Base-by-base conservation (phyloP, 2,797 vertebrate genomes). In the Xerus rutilus region DNA sequence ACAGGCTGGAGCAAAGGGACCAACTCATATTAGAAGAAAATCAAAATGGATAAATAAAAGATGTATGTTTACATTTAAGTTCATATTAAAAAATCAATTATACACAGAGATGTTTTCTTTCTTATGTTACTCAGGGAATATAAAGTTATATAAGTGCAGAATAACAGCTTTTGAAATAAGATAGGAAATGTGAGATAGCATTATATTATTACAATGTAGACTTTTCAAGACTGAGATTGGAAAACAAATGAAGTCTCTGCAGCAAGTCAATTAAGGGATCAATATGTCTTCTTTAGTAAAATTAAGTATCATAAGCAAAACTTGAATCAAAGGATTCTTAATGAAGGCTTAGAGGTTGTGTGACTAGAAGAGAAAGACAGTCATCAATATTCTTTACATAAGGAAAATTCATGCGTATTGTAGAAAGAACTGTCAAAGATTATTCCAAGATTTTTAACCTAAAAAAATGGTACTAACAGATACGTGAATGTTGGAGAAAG, bases 21-120 rank as follows among this genome's bases (percentile, higher is more conserved):
- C 23, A 67, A 64, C 25, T 94, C 57, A 77, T 95, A 57, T n/a
- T 85, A 81, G n/a, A 91, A 86, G 18, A 87, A 85, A 95, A 90
- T 11, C 10, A 94, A 21, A 64, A 81, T 76, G 4, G 14, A 89
- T 77, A 67, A 91, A 93, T 59, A 39, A 82, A 89, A 91, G 8
- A 54, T n/a, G 28, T 83, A n/a, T 17, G 64, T 70, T 89, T 85
- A 43, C 93, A 69, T 62, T 62, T 3, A 25, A 62, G 25, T 62
- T 62, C 3, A 25, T 62, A 57, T 81, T 91, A 11, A 93, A 28
- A 92, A 87, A 77, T 54, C 35, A 93, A 13, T 85, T 89, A 57
- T 9, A 70, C 11, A 93, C 12, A 52, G 12, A 54, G 21, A 47
- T 88, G 5, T 79, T 57, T 85, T 92, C 64, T 74, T 94, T 95